A percentile compares a stretch with the other conserved stretches of the same genome.
These are phyloP conservation scores for Dasypolia templi DNA, from an alignment of 2,888 invertebrate species.

Conservation along the genomic window DNA sequence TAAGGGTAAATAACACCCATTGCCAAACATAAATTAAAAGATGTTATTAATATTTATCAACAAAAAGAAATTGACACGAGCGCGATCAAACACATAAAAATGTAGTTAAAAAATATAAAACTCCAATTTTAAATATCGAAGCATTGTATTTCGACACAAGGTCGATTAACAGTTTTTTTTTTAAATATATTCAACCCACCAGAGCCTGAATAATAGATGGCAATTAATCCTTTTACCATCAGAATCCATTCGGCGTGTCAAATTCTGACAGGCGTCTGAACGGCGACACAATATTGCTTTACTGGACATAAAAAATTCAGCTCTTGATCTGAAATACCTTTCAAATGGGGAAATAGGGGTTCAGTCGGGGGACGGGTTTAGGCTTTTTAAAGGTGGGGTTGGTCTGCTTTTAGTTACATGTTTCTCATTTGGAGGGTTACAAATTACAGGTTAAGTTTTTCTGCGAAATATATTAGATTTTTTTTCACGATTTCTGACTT, in stretches of 20 bases:
- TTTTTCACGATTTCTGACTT: too few species aligned
- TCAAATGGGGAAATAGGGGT: constrained; percentile 9
- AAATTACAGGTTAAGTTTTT: too few species aligned
- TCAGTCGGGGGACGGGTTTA: neutral
- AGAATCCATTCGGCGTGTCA: constrained; percentile 32
- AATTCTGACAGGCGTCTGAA: constrained; percentile 42
- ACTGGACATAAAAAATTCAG: constrained; percentile 59
- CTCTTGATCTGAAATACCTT: constrained; percentile 46
- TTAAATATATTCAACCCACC: constrained; percentile 22
- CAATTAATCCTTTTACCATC: constrained; percentile 52
- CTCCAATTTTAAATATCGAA: neutral
- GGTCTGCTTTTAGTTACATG: neutral
- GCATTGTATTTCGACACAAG: constrained; percentile 2
- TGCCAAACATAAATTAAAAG: too few species aligned
- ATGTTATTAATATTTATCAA: too few species aligned
- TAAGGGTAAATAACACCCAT: too few species aligned
- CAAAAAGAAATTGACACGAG: too few species aligned
- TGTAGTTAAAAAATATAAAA: too few species aligned
- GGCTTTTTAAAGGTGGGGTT: neutral
- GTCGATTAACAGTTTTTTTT: constrained; percentile 24
- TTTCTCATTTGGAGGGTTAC: neutral
- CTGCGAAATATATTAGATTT: too few species aligned
- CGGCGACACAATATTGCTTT: constrained; percentile 70
- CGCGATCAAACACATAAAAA: too few species aligned
- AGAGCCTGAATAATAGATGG: constrained; percentile 53